Evolutionary conservation across 2,888 invertebrate genomes (phyloP), one percentile per base, ranked within the genome.

Genomic region (Ophioninae sp.): DNA sequence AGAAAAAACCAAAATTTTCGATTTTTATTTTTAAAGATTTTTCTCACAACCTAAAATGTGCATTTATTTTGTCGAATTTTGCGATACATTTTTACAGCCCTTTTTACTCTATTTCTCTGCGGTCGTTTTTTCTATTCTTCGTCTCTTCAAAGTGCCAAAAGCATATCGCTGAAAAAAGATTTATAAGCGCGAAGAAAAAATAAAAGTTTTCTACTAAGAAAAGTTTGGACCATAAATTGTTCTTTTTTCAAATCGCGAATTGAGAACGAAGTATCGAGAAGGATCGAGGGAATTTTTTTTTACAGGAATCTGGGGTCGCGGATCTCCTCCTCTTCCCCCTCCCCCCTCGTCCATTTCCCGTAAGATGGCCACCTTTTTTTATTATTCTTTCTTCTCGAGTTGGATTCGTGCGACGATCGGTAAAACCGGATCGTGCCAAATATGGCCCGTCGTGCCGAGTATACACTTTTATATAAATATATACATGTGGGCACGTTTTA

Each of bases 361-460:
- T 51, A 51, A 13, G 51, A 51, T 37, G 39, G 59, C 59, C 59
- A 30, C 3, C 68, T 44, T 44, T 59, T 59, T 59, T 67, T 56
- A 56, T 68, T 75, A 76, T 79, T 71, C 56, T 71, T 74, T 56
- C 39, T 56, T 64, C 71, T 71, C 79, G 79, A 76, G 67, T 20
- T 71, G 76, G 79, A 63, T 81, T 84, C 76, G 81, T 77, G 74
- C 82, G 79, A 84, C 81, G 82, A 81, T 83, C 83, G 78, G 65
- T 83, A 83, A 85, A 88, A 88, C 87, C 86, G 87, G 88, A 88
- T 87, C 86, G 87, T 86, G 86, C 87, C 85, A 85, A 85, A 88
- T 87, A 86, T 84, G 84, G 81, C n/a, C 72, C 59, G 79, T 69
- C 79, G 79, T n/a, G 72, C 58, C 79, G 65, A 73, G 79, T 61